Percentiles rank a stretch among this genome's conserved stretches.
phyloP scores from a whole-genome alignment of 2,113 vertebrate species.

The Oreochromis niloticus region DNA sequence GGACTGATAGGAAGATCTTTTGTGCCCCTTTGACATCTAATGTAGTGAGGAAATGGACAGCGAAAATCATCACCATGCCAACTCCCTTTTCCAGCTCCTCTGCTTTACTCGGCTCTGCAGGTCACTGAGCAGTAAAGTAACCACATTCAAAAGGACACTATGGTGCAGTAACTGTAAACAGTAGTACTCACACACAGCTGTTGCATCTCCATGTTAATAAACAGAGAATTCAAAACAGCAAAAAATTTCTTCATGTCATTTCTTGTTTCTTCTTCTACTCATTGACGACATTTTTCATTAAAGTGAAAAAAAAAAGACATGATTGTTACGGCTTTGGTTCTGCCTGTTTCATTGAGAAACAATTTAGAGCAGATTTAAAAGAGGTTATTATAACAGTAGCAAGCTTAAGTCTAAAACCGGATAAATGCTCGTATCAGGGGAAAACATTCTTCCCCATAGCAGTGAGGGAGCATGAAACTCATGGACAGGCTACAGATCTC shows the following conservation, averaged over 20 bases:
- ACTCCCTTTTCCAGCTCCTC: background rate
- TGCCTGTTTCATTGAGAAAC: background rate
- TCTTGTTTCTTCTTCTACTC: background rate
- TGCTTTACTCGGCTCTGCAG: background rate
- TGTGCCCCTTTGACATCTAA: background rate
- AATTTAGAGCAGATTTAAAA: background rate
- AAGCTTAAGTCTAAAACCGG: background rate
- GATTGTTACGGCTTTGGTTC: background rate
- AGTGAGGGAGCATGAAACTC: background rate
- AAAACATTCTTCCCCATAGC: background rate
- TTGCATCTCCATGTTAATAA: background rate
- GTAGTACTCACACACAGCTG: background rate
- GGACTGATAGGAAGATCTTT: background rate
- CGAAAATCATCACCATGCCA: background rate
- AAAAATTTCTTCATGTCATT: fast-evolving
- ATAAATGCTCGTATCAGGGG: background rate
- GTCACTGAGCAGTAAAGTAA: background rate
- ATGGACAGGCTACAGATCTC: background rate
- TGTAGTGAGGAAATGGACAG: background rate
- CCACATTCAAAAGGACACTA: background rate
- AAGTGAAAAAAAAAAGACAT: background rate
- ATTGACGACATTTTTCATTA: fast-evolving
- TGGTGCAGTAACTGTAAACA: background rate
- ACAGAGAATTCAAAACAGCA: background rate
- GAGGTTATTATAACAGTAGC: background rate